phyloP scores from a whole-genome alignment of 2,888 invertebrate species.

The Anodontia alba region DNA sequence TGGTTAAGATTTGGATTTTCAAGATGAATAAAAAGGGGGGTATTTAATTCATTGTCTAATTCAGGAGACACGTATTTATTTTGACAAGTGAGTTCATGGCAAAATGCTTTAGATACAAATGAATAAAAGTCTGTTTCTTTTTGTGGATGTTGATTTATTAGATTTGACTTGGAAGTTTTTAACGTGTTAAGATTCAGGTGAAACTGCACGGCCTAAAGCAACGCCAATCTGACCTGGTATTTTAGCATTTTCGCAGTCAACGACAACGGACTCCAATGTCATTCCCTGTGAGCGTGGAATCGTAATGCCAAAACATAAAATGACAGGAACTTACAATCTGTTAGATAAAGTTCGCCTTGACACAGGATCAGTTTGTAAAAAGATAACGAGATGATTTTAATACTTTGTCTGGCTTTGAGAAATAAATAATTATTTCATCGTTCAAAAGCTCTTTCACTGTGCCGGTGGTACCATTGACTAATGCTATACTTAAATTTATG shows the following conservation, averaged over 20 bases:
- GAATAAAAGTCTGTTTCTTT: constrained; percentile 8
- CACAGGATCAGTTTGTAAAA: constrained; percentile 38
- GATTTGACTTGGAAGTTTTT: constrained; percentile 32
- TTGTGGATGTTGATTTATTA: constrained; percentile 15
- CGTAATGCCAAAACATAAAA: constrained; percentile 33
- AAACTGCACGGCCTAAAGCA: constrained; percentile 35
- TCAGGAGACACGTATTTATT: not conserved
- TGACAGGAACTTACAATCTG: constrained; percentile 34
- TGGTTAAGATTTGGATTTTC: not conserved
- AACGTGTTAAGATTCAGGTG: constrained; percentile 24
- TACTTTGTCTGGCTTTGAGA: not conserved
- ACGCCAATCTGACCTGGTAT: constrained; percentile 39
- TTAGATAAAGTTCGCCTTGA: constrained; percentile 24
- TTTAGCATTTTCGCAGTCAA: constrained; percentile 32
- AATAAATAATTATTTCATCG: constrained; percentile 24
- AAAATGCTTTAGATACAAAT: not conserved
- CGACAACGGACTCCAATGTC: constrained; percentile 29
- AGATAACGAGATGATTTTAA: not conserved
- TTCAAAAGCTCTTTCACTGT: constrained; percentile 15
- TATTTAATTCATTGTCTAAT: not conserved
- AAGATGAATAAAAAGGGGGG: constrained; percentile 13
- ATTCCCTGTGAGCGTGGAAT: constrained; percentile 40
- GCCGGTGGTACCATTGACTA: constrained; percentile 37
- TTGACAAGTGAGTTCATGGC: not conserved
- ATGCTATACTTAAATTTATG: constrained; percentile 19